phyloP scores from a whole-genome alignment of 2,113 vertebrate species.

The Rallus limicola region DNA sequence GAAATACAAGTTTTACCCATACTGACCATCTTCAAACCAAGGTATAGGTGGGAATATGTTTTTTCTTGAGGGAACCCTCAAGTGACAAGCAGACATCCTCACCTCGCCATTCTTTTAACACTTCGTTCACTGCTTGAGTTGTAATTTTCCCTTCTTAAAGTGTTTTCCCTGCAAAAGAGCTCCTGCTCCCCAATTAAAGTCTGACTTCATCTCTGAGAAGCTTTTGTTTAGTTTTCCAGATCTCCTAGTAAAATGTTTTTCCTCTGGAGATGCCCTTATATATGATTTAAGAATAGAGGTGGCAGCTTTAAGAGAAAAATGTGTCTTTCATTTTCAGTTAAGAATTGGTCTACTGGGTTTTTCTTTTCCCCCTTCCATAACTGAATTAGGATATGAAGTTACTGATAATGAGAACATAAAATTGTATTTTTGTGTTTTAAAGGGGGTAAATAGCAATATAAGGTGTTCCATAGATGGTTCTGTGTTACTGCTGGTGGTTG shows the following conservation, averaged over 20 bases:
- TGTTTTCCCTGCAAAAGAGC: neutral
- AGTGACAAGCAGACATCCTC: neutral
- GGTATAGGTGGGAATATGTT: neutral
- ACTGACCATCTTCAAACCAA: neutral
- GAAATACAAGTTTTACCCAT: neutral
- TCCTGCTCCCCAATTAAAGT: neutral
- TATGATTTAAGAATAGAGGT: neutral
- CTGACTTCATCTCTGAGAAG: neutral
- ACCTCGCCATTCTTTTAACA: neutral
- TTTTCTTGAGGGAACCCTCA: neutral
- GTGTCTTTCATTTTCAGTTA: neutral
- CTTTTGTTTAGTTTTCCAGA: neutral
- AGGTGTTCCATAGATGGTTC: neutral
- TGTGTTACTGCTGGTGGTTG: neutral
- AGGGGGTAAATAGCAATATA: neutral
- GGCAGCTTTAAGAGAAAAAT: neutral
- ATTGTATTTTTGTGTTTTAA: neutral
- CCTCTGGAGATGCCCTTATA: neutral
- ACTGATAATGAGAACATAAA: neutral
- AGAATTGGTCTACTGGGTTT: neutral
- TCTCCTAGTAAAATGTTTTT: neutral
- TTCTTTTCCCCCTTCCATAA: neutral
- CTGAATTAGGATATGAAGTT: neutral
- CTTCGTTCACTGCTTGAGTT: neutral
- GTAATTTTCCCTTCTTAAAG: neutral